Evolutionary conservation across 1,140 invertebrate species (phyloP).

Genomic region (Limonius californicus): DNA sequence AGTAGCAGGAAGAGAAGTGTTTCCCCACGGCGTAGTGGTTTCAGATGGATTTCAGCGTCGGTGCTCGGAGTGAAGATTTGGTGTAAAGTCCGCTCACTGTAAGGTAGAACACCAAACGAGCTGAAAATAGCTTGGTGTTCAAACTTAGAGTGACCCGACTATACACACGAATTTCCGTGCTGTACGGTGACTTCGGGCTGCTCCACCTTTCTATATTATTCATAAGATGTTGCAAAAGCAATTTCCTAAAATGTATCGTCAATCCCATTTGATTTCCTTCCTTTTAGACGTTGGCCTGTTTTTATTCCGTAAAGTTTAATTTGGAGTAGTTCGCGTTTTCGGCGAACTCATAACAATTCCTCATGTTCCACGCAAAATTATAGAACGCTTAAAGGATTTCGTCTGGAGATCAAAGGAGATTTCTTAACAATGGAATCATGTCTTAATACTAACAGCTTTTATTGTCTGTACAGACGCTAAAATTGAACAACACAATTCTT

Average conservation of each 20-base stretch:
- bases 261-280: not conserved
- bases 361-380: too few relatives aligned
- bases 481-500: too few relatives aligned
- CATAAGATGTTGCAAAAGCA: not conserved
- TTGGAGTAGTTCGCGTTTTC: too few relatives aligned
- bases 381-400: too few relatives aligned
- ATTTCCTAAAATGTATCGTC: not conserved
- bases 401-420: too few relatives aligned
- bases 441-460: too few relatives aligned
- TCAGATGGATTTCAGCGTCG: not conserved
- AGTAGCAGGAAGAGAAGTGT: not conserved
- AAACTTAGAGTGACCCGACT: constrained; percentile 76
- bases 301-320: too few relatives aligned
- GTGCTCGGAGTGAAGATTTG: constrained; percentile 32
- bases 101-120: constrained; percentile 86
- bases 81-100: constrained; percentile 68
- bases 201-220: not conserved
- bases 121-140: constrained; percentile 75
- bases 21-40: not conserved
- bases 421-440: too few relatives aligned
- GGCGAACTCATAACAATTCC: too few relatives aligned
- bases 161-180: constrained; percentile 36
- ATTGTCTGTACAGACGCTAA: too few relatives aligned
- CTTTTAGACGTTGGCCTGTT: not conserved
- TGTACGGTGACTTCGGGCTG: not conserved